A percentile compares a stretch with the other conserved stretches of the same genome.
phyloP scores from a whole-genome alignment of 64 coral and sea anemone genomes.

The Catalaphyllia jardinei region DNA sequence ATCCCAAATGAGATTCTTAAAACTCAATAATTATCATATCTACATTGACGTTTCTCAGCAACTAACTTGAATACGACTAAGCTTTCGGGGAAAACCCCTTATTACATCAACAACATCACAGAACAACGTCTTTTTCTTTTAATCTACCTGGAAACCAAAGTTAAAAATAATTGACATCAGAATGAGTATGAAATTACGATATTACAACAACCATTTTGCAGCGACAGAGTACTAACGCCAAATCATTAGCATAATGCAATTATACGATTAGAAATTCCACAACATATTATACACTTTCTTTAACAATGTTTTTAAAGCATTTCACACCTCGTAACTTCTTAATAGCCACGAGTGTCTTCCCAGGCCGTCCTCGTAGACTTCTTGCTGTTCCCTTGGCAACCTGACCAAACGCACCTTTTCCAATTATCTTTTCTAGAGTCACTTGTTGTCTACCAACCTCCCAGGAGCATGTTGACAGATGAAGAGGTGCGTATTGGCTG shows the following conservation, averaged over 20 bases:
- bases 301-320: background rate
- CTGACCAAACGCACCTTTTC: constrained; percentile 64
- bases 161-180: too few relatives aligned
- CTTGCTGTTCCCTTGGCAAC: constrained; percentile 39
- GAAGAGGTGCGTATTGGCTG: background rate
- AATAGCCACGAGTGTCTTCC: constrained; percentile 25
- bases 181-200: too few relatives aligned
- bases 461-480: background rate
- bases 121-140: too few relatives aligned
- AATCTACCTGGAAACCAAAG: too few relatives aligned
- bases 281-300: background rate
- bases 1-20: too few relatives aligned
- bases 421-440: constrained; percentile 39
- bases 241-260: background rate
- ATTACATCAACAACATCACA: too few relatives aligned
- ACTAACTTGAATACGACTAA: too few relatives aligned
- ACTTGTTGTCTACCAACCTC: background rate
- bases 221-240: too few relatives aligned
- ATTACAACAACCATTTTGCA: too few relatives aligned
- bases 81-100: too few relatives aligned
- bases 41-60: too few relatives aligned
- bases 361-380: background rate
- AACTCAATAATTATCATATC: background rate
- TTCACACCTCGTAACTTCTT: constrained; percentile 51
- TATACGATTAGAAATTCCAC: too few relatives aligned